Base-by-base conservation (phyloP, 2,797 vertebrate species). In the Ambastaia sidthimunki region DNA sequence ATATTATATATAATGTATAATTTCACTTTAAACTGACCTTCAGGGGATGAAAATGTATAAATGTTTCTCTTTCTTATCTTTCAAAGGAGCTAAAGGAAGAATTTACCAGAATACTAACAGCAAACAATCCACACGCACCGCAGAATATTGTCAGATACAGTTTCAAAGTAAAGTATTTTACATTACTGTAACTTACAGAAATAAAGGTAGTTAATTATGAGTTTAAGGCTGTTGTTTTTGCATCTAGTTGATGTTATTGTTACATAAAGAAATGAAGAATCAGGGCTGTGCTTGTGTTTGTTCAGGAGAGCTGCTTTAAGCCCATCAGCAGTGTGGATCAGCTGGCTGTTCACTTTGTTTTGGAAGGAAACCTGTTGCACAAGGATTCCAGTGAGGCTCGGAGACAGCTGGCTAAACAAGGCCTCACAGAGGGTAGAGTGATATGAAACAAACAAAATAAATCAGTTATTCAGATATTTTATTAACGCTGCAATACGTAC, bases 361-460 rank as follows among this genome's bases (percentile, higher is more conserved):
- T 97, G 82, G 93, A 95, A 3, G 96, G 96, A 12, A 95, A 94
- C 88, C 89, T 99, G 76, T 28, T 98, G 62, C 93, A 92, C 88
- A 92, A 90, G 88, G 97, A 99, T 84, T 98, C 96, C 0, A 95
- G 97, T 69, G 97, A 99, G 90, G 97, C 95, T 41, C 92, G 94
- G 6, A 88, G 95, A 52, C 94, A 96, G 82, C 90, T 83, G 82
- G 88, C 92, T 50, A 94, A 80, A 19, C 85, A 90, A 62, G 84
- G 74, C 9, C 28, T 85, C 19, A 19, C 18, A 11, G 75, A 88
- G 67, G 95, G 97, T 96, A 85, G 62, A 81, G 70, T 44, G 1
- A 59, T 4, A 3, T 37, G 7, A 5, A 59, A 59, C 2, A 10
- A 41, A 55, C 7, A 44, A 34, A 31, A 4, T n/a, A 57, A 31